A percentile compares a stretch with the other conserved stretches of the same genome.
Evolutionary conservation across 2,113 vertebrate genomes (phyloP).

Genomic region (Nesoenas mayeri): DNA sequence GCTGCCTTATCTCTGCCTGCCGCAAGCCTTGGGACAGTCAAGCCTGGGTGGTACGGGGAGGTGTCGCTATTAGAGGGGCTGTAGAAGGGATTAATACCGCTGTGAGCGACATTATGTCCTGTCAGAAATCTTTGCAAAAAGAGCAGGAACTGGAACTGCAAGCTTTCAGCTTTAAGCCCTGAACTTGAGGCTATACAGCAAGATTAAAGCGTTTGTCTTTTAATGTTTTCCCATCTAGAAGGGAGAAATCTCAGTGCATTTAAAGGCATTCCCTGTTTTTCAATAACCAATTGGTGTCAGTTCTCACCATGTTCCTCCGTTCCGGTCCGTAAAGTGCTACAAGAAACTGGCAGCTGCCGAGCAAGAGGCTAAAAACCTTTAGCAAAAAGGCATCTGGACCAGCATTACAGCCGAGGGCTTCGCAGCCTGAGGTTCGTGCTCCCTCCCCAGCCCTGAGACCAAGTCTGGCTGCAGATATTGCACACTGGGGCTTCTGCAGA

Average conservation of each 20-base stretch:
- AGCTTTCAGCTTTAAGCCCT: constrained; percentile 42
- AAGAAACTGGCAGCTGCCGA: background rate
- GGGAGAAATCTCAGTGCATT: background rate
- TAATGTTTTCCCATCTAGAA: background rate
- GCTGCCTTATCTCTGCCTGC: background rate
- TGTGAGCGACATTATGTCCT: background rate
- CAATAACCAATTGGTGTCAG: background rate
- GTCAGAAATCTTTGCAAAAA: constrained; percentile 25
- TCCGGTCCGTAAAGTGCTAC: background rate
- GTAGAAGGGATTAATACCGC: constrained; percentile 30
- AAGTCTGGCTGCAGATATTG: background rate
- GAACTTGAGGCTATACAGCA: background rate
- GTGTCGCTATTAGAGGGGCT: constrained; percentile 3
- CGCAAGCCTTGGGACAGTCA: fast-evolving
- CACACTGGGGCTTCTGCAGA: background rate
- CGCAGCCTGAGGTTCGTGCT: fast-evolving
- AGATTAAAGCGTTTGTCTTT: background rate
- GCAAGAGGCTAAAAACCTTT: background rate
- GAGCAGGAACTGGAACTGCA: constrained; percentile 15
- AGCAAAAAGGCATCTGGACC: fast-evolving
- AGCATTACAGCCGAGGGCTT: background rate
- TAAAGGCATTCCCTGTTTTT: background rate
- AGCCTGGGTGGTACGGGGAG: constrained; percentile 50
- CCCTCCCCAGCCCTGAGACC: background rate
- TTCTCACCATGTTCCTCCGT: background rate